Base-by-base conservation (phyloP, 2,888 invertebrate species). In the Coecobrya sp. region DNA sequence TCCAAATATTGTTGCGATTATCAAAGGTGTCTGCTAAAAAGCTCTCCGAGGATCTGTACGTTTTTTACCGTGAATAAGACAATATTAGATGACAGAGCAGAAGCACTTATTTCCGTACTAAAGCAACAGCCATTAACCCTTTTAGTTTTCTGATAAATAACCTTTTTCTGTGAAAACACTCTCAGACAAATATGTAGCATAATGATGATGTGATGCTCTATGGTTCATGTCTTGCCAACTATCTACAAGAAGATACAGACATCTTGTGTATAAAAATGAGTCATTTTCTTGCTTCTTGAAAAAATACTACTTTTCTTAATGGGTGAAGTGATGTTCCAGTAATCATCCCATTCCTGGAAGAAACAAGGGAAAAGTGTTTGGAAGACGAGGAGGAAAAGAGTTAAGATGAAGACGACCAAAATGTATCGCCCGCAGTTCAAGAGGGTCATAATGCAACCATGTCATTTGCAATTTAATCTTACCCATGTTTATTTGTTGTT, bases 401-500 rank as follows among this genome's bases (percentile, higher is more conserved):
- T 84, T 85, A 76, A 79, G 62, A 89, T 10, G 84, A 76, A 79
- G 59, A 52, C 11, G 82, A 19, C 59, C 19, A 85, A 85, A 86
- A 30, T 70, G 86, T 86, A 62, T 86, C 59, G 55, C 59, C 49
- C 27, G 79, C 25, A 19, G 84, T 65, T 42, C 45, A 65, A 36
- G 11, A 65, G 82, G 84, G 82, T 89, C 89, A 89, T 89, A 90
- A 85, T 90, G 90, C 79, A 81, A 49, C 16, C 65, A 79, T 86
- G 91, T 91, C 91, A 81, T 91, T 91, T 91, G 91, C 91, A 91
- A 91, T 91, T 91, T 91, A 91, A 91, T 91, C 91, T 91, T 85
- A 90, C 90, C 85, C 85, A 25, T 91, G 86, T 91, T 91, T 91
- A 81, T 81, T 86, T 55, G 76, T 65, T 36, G 62, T 84, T 84